Evolutionary conservation across 2,113 vertebrate species (phyloP).

Genomic region (Phalacrocorax brasilianus): DNA sequence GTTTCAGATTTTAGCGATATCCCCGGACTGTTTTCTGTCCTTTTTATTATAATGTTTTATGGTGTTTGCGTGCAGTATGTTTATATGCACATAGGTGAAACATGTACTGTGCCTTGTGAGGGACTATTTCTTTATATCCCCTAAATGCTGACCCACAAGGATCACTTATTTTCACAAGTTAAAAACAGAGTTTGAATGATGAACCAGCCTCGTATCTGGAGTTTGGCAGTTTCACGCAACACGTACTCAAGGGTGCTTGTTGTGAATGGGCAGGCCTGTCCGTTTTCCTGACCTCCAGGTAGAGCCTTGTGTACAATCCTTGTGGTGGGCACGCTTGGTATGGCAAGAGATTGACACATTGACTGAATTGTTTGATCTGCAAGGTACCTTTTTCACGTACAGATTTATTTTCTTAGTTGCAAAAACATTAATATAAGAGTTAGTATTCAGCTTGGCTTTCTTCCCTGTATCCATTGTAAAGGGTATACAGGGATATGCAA

Average conservation of each 20-base stretch:
- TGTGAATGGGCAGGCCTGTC: neutral
- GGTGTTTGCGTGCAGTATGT: rapidly evolving
- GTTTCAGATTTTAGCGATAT: rapidly evolving
- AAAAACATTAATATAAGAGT: neutral
- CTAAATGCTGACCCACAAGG: rapidly evolving
- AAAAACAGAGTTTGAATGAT: neutral
- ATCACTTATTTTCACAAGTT: neutral
- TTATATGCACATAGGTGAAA: rapidly evolving
- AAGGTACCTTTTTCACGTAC: neutral
- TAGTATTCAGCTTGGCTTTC: neutral
- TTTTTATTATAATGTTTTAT: rapidly evolving
- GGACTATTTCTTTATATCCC: no score
- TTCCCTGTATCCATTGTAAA: neutral
- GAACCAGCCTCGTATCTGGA: neutral
- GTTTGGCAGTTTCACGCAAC: neutral
- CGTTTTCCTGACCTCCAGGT: rapidly evolving
- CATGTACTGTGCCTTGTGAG: rapidly evolving
- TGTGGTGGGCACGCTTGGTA: rapidly evolving
- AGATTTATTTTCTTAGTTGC: neutral
- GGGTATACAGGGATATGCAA: neutral
- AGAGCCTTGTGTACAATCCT: neutral
- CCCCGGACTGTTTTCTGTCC: rapidly evolving
- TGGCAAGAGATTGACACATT: rapidly evolving
- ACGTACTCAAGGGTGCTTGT: rapidly evolving
- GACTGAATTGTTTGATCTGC: neutral